phyloP scores from a whole-genome alignment of 2,888 invertebrate species.

The Protophormia terraenovae region DNA sequence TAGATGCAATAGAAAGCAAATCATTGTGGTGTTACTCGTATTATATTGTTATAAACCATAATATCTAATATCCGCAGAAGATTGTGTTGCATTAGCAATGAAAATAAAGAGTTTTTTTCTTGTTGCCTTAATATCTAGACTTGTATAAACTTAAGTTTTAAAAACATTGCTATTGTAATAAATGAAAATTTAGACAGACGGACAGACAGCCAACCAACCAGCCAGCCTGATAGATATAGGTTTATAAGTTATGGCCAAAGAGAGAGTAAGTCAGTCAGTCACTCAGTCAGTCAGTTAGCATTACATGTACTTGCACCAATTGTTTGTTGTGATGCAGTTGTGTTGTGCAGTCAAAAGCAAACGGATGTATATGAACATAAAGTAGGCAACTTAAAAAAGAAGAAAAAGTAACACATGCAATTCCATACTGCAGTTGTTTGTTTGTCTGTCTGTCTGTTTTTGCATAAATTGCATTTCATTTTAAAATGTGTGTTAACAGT shows the following conservation, averaged over 20 bases:
- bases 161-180: not conserved
- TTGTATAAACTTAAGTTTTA: not conserved
- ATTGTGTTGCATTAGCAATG: conserved; percentile 57
- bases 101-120: conserved; percentile 35
- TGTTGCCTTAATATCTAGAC: conserved; percentile 3
- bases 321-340: conserved; percentile 39
- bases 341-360: conserved; percentile 42
- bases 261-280: conserved; percentile 4
- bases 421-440: conserved; percentile 35
- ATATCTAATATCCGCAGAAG: conserved; percentile 66
- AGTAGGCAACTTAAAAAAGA: conserved; percentile 20
- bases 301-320: conserved; percentile 42
- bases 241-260: not conserved
- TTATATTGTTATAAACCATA: conserved; percentile 49
- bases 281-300: conserved; percentile 36
- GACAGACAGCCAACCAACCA: too few species aligned
- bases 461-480: conserved; percentile 49
- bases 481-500: conserved; percentile 62
- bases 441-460: not conserved
- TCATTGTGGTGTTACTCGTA: conserved; percentile 20
- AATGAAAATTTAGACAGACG: conserved; percentile 32
- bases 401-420: conserved; percentile 44
- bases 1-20: conserved; percentile 59
- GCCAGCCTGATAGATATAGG: too few species aligned
- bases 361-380: conserved; percentile 49